Evolutionary conservation across 2,113 vertebrate genomes (phyloP).

Genomic region (Callionymus lyra): DNA sequence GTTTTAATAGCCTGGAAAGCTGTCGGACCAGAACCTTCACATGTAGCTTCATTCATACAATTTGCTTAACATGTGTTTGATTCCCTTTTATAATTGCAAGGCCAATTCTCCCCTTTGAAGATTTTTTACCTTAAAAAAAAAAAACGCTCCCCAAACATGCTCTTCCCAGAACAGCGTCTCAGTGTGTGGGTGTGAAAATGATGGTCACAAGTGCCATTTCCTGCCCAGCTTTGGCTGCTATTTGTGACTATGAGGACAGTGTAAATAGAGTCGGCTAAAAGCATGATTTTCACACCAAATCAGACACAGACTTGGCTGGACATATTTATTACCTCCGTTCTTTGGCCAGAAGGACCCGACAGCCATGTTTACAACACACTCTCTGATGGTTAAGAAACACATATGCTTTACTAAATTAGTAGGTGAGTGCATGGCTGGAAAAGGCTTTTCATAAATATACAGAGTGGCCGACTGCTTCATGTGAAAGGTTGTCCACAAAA

Average conservation of each 20-base stretch:
- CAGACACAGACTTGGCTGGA: slow-evolving; percentile 27
- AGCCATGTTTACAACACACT: slow-evolving; percentile 37
- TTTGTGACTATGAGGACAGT: slow-evolving; percentile 35
- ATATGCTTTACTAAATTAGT: slow-evolving; percentile 40
- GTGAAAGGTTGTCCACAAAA: too few relatives aligned
- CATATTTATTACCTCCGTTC: slow-evolving; percentile 41
- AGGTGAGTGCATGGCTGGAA: slow-evolving; percentile 9
- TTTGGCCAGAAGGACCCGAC: slow-evolving; percentile 39
- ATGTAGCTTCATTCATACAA: slow-evolving; percentile 4
- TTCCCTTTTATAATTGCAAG: slow-evolving; percentile 4
- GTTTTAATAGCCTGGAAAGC: too few relatives aligned
- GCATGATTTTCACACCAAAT: slow-evolving; percentile 42
- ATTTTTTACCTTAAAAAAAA: slow-evolving; percentile 12
- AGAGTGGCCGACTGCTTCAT: too few relatives aligned
- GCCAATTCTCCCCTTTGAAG: slow-evolving; percentile 8
- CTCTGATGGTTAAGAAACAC: slow-evolving; percentile 45
- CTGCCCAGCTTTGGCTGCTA: slow-evolving; percentile 34
- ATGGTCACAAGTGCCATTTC: slow-evolving; percentile 32
- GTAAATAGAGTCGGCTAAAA: slow-evolving; percentile 43
- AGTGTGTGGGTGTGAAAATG: slow-evolving; percentile 22
- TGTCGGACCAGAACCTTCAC: slow-evolving; percentile 1
- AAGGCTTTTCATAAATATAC: too few relatives aligned
- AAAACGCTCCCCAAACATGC: slow-evolving; percentile 1
- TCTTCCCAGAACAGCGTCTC: slow-evolving; percentile 1
- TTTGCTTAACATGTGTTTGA: slow-evolving; percentile 7